A percentile compares a stretch with the other conserved stretches of the same genome.
These are phyloP conservation scores for Galaxea fascicularis DNA, from an alignment of 92 coral and sea anemone genomes.

Conservation along the genomic window DNA sequence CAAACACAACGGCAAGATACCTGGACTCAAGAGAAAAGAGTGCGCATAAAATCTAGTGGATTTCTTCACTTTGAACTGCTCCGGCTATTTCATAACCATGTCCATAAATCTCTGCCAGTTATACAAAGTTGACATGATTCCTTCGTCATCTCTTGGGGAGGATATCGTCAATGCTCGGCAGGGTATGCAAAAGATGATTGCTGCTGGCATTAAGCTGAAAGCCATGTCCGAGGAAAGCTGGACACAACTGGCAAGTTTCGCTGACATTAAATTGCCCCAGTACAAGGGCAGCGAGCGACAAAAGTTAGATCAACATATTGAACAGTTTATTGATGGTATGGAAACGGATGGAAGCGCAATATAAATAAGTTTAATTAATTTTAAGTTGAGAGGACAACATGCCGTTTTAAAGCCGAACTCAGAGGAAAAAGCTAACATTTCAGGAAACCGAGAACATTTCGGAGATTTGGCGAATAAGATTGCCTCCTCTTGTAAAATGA, in stretches of 20 bases:
- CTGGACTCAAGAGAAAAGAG: slow-evolving; percentile 14
- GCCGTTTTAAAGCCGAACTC: too few relatives aligned
- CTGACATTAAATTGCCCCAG: slow-evolving; percentile 13
- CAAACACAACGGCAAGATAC: neutral
- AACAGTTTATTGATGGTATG: neutral
- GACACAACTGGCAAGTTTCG: slow-evolving; percentile 20
- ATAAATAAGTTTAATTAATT: neutral
- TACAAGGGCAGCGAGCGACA: slow-evolving; percentile 28
- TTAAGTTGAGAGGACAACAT: too few relatives aligned
- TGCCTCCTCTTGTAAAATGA: too few relatives aligned
- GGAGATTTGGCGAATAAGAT: too few relatives aligned
- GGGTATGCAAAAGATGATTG: slow-evolving; percentile 26
- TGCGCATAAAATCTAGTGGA: slow-evolving; percentile 30
- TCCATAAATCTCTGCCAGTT: slow-evolving; percentile 42
- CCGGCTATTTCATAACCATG: neutral
- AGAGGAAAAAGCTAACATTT: too few relatives aligned
- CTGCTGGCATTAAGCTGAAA: slow-evolving; percentile 32
- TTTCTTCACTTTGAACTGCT: slow-evolving; percentile 15
- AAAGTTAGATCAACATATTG: slow-evolving; percentile 39
- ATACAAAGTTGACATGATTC: slow-evolving; percentile 24
- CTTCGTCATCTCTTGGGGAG: neutral
- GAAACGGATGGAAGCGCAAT: neutral
- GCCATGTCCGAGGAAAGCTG: slow-evolving; percentile 43
- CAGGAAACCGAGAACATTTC: too few relatives aligned
- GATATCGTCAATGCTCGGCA: slow-evolving; percentile 19